Percentiles rank a stretch among this genome's conserved stretches.
Evolutionary conservation across 2,797 vertebrate genomes (phyloP).

Genomic region (Danionella dracula): DNA sequence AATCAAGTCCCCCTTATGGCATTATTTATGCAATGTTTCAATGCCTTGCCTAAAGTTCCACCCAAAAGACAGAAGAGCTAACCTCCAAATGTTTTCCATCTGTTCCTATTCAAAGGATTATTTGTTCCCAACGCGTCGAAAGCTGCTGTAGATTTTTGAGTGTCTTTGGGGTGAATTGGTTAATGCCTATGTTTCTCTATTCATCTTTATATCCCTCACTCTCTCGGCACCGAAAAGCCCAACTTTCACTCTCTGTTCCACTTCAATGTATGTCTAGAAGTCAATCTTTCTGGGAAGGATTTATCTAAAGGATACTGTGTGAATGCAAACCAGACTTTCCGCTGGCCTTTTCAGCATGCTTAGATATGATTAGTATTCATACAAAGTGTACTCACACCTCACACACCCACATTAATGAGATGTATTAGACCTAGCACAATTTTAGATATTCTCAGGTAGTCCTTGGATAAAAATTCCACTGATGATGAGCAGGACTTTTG

Average conservation of each 20-base stretch:
- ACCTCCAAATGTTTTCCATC: constrained; percentile 44
- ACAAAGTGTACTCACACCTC: too few species aligned
- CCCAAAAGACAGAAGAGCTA: constrained; percentile 34
- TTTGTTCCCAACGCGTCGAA: constrained; percentile 13
- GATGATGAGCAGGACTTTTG: too few species aligned
- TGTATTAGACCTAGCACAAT: too few species aligned
- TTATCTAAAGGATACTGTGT: constrained; percentile 12
- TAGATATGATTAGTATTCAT: too few species aligned
- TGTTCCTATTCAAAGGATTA: constrained; percentile 29
- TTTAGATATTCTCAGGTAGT: too few species aligned
- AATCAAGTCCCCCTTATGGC: constrained; percentile 56
- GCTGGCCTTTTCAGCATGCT: constrained; percentile 13
- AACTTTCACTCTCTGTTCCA: constrained; percentile 26
- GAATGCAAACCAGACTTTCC: constrained; percentile 14
- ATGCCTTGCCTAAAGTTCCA: constrained; percentile 62
- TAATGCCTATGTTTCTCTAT: constrained; percentile 15
- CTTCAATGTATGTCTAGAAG: background rate
- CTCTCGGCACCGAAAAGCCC: constrained; percentile 3
- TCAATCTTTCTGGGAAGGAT: constrained; percentile 4
- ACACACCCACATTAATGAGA: too few species aligned
- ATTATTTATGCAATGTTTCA: constrained; percentile 70
- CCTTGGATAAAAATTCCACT: too few species aligned
- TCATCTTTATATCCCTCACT: constrained; percentile 1
- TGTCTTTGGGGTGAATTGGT: constrained; percentile 21
- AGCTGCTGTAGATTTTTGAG: constrained; percentile 2